phyloP scores from a whole-genome alignment of 2,797 vertebrate genomes.

The Ceryle rudis region DNA sequence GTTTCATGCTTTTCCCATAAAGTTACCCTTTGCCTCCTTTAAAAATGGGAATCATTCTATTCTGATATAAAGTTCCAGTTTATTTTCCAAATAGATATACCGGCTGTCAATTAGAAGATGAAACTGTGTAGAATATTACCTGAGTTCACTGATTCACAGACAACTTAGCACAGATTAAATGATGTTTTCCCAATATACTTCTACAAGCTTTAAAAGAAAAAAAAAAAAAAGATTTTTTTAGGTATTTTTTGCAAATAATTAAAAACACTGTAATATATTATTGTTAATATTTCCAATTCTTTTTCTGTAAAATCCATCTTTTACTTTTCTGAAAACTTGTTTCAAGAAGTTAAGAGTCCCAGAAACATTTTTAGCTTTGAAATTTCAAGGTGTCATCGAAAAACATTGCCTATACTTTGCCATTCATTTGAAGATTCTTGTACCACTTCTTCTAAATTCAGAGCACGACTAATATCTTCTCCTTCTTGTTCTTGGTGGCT shows the following conservation, averaged over 20 bases:
- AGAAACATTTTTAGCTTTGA: neutral
- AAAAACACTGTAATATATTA: constrained; percentile 64
- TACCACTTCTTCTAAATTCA: constrained; percentile 92
- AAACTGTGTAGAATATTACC: constrained; percentile 63
- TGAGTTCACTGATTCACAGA: constrained; percentile 76
- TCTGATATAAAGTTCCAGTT: constrained; percentile 41
- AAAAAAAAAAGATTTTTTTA: constrained; percentile 45
- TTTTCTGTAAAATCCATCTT: constrained; percentile 36
- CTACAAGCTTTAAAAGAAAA: constrained; percentile 72
- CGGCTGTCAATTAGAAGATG: constrained; percentile 43
- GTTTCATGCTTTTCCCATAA: neutral
- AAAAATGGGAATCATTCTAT: constrained; percentile 45
- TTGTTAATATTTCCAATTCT: constrained; percentile 44
- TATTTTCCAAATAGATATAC: constrained; percentile 21
- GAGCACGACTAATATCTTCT: constrained; percentile 83
- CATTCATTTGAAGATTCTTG: constrained; percentile 89
- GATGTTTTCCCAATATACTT: constrained; percentile 27
- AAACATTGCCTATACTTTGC: constrained; percentile 89
- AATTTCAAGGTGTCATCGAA: constrained; percentile 75
- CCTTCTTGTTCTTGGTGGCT: constrained; percentile 79
- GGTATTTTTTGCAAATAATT: constrained; percentile 50
- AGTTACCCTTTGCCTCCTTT: neutral
- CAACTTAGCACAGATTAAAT: constrained; percentile 26
- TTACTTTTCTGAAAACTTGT: neutral
- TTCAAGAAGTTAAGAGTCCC: neutral